These are phyloP conservation scores for Aulostomus chinensis DNA, from an alignment of 2,797 vertebrate species.

Conservation along the genomic window DNA sequence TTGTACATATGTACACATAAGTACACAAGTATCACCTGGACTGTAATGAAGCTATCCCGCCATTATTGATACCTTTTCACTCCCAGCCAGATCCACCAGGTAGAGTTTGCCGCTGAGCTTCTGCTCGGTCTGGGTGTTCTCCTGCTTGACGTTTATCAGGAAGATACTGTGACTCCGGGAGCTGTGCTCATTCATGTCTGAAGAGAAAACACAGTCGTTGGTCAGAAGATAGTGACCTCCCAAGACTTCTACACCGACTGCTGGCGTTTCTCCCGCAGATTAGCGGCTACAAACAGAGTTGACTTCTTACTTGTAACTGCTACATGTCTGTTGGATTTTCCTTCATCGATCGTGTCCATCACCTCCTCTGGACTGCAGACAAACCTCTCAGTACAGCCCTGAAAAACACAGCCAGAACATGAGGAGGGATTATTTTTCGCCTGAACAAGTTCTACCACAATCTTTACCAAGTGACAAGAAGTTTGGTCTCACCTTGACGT, in stretches of 20 bases:
- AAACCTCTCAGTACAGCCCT: constrained; percentile 98
- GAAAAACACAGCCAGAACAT: background rate
- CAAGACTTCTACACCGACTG: too few relatives aligned
- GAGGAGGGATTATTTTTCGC: background rate
- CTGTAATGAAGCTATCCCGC: too few relatives aligned
- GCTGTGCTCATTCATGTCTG: constrained; percentile 99
- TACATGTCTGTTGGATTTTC: constrained; percentile 97
- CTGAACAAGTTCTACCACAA: background rate
- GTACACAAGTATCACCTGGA: too few relatives aligned
- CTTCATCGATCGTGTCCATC: constrained; percentile 99
- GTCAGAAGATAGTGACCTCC: too few relatives aligned
- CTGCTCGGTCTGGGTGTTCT: constrained; percentile 97
- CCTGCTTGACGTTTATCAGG: constrained; percentile 97
- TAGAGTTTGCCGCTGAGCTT: constrained; percentile 97
- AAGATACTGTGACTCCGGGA: constrained; percentile 99
- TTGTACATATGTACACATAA: too few relatives aligned
- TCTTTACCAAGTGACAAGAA: background rate
- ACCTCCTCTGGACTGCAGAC: constrained; percentile 98
- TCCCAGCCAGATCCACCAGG: constrained; percentile 96
- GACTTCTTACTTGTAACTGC: constrained; percentile 93
- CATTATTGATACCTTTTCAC: constrained; percentile 87
- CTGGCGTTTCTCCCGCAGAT: too few relatives aligned
- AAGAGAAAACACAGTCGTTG: background rate
- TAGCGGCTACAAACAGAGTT: background rate
- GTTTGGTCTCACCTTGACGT: constrained; percentile 88